Percentiles rank a stretch among this genome's conserved stretches.
Conservation (phyloP, 2,113 vertebrate species). For the Ophiodon elongatus region DNA sequence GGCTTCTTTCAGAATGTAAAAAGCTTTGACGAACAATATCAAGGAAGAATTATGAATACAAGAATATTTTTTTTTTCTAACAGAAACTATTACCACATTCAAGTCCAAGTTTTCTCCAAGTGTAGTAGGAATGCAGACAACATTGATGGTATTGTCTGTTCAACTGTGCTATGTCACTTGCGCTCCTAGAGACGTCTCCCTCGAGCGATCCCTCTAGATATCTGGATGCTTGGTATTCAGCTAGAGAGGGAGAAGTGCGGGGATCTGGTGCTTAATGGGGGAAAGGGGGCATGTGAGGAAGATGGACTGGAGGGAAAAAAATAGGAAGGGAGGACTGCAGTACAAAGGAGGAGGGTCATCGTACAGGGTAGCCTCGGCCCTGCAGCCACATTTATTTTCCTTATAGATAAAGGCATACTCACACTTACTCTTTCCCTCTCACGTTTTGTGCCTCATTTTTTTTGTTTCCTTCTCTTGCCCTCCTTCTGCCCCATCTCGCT, state of each 20-base stretch:
- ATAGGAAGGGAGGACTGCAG: slow-evolving; percentile 6
- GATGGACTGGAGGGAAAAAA: slow-evolving; percentile 7
- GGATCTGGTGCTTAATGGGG: slow-evolving; percentile 28
- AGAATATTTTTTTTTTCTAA: background rate
- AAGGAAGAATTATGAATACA: slow-evolving; percentile 50
- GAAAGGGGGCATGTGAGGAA: slow-evolving; percentile 12
- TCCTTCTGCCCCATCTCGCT: slow-evolving; percentile 8
- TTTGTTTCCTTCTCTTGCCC: slow-evolving; percentile 7
- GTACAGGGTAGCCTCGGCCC: slow-evolving; percentile 40
- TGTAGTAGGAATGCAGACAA: background rate
- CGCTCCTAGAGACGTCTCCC: slow-evolving; percentile 40
- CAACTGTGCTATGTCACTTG: slow-evolving; percentile 20
- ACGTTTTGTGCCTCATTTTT: slow-evolving; percentile 3
- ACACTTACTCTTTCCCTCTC: slow-evolving; percentile 14
- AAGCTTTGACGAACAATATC: slow-evolving; percentile 58
- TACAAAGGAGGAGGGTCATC: slow-evolving; percentile 38
- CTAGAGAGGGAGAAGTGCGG: slow-evolving; percentile 3
- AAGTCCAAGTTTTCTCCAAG: slow-evolving; percentile 8
- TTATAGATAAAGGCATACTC: slow-evolving; percentile 68
- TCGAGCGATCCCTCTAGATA: slow-evolving; percentile 55
- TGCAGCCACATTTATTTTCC: slow-evolving; percentile 64
- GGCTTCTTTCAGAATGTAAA: slow-evolving; percentile 51
- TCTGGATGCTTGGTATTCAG: slow-evolving; percentile 54
- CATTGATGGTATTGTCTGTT: slow-evolving; percentile 12
- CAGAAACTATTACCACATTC: background rate